phyloP scores from a whole-genome alignment of 2,797 vertebrate genomes.

The Tenualosa thibaudeaui region DNA sequence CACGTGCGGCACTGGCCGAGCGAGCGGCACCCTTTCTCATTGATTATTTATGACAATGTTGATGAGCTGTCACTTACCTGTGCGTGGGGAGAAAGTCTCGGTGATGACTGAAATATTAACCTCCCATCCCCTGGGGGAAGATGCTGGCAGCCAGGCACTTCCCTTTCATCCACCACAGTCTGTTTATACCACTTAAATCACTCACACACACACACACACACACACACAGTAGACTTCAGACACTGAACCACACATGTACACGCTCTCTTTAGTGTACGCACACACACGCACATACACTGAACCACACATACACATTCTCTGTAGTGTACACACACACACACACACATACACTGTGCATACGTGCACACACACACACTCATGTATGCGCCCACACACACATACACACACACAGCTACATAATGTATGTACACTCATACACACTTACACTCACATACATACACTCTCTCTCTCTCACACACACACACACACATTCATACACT shows the following conservation, averaged over 20 bases:
- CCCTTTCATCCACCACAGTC: conserved; percentile 43
- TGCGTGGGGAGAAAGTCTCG: conserved; percentile 77
- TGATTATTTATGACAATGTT: conserved; percentile 88
- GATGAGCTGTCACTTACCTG: conserved; percentile 85
- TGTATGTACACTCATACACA: no score
- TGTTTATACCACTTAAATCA: conserved; percentile 51
- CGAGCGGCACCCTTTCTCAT: conserved; percentile 60
- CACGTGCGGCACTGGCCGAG: conserved; percentile 65
- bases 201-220: conserved; percentile 37
- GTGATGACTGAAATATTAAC: conserved; percentile 84
- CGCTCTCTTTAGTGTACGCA: conserved; percentile 23
- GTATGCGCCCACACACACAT: neutral
- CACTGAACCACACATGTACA: conserved; percentile 37
- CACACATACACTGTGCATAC: neutral
- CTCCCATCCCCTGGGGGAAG: conserved; percentile 71
- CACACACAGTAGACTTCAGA: conserved; percentile 34
- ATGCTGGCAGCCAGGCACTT: conserved; percentile 56
- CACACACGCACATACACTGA: neutral
- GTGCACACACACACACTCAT: conserved; percentile 33
- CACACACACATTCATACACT: no score
- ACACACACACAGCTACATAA: no score
- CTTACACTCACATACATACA: no score
- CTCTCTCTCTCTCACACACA: no score
- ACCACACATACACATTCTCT: neutral
- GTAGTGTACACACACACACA: no score